These are phyloP conservation scores for Cetonia aurata DNA, from an alignment of 2,888 invertebrate genomes.

Conservation along the genomic window DNA sequence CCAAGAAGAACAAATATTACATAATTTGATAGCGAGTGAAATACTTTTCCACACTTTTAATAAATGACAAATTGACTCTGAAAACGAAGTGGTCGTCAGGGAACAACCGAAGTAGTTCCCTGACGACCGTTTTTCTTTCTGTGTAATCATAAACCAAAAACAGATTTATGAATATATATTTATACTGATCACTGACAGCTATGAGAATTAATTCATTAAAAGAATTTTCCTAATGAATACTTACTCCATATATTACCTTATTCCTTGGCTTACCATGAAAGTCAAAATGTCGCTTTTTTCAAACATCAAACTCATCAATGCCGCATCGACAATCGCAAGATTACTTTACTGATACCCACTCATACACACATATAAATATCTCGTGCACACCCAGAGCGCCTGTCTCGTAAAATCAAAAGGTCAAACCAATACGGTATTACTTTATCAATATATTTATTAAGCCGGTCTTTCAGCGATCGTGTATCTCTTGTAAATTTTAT, in stretches of 20 bases:
- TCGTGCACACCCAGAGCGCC: conserved; percentile 36
- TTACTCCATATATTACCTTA: neutral
- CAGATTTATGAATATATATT: no score
- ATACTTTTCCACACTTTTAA: no score
- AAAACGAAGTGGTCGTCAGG: no score
- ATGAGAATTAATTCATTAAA: no score
- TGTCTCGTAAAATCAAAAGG: conserved; percentile 41
- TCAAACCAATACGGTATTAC: conserved; percentile 41
- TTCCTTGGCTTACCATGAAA: conserved; percentile 12
- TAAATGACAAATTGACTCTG: no score
- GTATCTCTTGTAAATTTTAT: conserved; percentile 40
- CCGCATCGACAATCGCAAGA: conserved; percentile 27
- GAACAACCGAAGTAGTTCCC: no score
- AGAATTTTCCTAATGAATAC: no score
- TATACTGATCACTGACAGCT: no score
- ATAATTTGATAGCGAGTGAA: no score
- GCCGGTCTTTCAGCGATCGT: conserved; percentile 41
- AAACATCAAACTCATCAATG: conserved; percentile 35
- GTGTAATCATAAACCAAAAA: no score
- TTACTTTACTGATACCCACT: conserved; percentile 34
- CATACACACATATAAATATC: conserved; percentile 36
- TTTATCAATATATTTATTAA: conserved; percentile 44
- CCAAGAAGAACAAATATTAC: no score
- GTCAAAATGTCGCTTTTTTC: conserved; percentile 20
- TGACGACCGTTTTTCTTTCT: no score